Percentiles rank a stretch among this genome's conserved stretches.
Conservation (phyloP, 2,888 invertebrate species). For the Idaea straminata region DNA sequence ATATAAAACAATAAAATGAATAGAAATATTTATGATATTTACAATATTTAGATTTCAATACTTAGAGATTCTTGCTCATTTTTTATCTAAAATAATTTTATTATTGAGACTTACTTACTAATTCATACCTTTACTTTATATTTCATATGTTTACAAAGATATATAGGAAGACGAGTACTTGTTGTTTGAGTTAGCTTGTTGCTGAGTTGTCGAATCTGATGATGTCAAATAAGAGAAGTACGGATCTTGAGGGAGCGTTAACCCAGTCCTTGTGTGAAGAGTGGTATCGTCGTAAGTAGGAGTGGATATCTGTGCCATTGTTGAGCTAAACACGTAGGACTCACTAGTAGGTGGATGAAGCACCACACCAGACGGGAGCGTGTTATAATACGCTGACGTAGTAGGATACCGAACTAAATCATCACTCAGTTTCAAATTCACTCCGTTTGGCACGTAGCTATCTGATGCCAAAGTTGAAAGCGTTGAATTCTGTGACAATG, state of each 20-base stretch:
- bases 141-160: constrained; percentile 46
- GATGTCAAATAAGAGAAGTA: constrained; percentile 60
- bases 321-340: constrained; percentile 50
- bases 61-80: no score
- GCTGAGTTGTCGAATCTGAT: constrained; percentile 50
- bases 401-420: constrained; percentile 58
- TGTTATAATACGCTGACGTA: constrained; percentile 57
- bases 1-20: background rate
- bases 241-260: constrained; percentile 57
- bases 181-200: constrained; percentile 43
- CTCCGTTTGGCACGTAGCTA: constrained; percentile 69
- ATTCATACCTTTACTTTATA: background rate
- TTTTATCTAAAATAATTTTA: no score
- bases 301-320: constrained; percentile 47
- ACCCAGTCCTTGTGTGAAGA: constrained; percentile 46
- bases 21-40: background rate
- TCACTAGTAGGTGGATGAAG: constrained; percentile 58
- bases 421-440: constrained; percentile 63
- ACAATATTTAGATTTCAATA: background rate
- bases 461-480: constrained; percentile 58
- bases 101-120: no score
- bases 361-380: constrained; percentile 51
- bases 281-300: constrained; percentile 63
- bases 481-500: constrained; percentile 62
- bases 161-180: constrained; percentile 67